Percentiles rank a stretch among this genome's conserved stretches.
Conservation (phyloP, 1,140 invertebrate genomes). For the Caenorhabditis elegans region DNA sequence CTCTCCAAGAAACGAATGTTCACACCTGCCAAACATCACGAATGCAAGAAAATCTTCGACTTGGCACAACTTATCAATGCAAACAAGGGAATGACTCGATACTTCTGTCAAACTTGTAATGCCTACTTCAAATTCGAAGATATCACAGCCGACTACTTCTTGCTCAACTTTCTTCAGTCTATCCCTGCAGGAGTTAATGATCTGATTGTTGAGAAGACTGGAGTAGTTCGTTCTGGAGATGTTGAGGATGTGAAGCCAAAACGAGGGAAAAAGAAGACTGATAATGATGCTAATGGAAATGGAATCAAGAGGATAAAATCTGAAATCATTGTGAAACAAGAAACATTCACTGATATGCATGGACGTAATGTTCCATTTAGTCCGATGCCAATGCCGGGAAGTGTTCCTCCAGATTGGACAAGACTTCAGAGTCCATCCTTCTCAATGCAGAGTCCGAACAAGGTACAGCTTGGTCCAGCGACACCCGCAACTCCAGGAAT, state of each 20-base stretch:
- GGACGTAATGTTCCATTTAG: background rate
- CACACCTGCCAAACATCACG: background rate
- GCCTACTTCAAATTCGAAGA: background rate
- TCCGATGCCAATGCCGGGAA: conserved; percentile 26
- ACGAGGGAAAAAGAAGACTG: background rate
- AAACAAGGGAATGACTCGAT: background rate
- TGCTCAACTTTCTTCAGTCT: background rate
- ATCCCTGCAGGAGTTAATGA: background rate
- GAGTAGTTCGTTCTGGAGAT: background rate
- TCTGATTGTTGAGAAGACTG: background rate
- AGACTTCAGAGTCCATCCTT: background rate
- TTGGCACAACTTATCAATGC: background rate
- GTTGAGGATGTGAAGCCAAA: background rate
- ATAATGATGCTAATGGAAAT: background rate
- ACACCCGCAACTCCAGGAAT: background rate
- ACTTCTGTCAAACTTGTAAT: background rate
- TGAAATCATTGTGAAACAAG: background rate
- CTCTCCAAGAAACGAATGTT: background rate
- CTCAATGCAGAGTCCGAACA: background rate
- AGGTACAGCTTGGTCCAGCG: background rate
- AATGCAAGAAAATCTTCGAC: background rate
- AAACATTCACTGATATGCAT: background rate
- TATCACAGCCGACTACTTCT: background rate
- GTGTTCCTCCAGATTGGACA: conserved; percentile 20
- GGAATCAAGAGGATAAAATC: conserved; percentile 17